Conservation (phyloP, 2,113 vertebrate genomes). For the Cebidichthys violaceus region DNA sequence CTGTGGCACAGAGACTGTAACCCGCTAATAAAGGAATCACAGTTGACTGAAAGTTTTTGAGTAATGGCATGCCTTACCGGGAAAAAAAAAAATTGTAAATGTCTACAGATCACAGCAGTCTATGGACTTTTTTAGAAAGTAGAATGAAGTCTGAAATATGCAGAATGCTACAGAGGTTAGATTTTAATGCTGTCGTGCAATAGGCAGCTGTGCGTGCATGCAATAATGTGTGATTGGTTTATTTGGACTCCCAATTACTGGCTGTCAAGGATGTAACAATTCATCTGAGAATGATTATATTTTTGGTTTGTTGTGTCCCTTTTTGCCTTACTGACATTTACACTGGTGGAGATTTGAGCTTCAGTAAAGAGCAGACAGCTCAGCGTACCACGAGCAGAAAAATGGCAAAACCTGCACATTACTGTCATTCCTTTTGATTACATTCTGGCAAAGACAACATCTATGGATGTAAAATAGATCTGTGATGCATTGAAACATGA, state of each 20-base stretch:
- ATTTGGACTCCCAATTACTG: slow-evolving; percentile 37
- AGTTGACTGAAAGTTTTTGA: slow-evolving; percentile 31
- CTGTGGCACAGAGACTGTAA: slow-evolving; percentile 37
- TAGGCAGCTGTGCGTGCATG: slow-evolving; percentile 55
- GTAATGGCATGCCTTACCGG: slow-evolving; percentile 77
- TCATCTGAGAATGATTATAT: slow-evolving; percentile 12
- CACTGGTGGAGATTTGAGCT: slow-evolving; percentile 18
- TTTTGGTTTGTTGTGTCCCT: slow-evolving; percentile 36
- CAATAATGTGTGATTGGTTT: slow-evolving; percentile 45
- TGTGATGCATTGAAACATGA: slow-evolving; percentile 6
- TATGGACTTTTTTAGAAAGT: slow-evolving; percentile 54
- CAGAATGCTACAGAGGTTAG: slow-evolving; percentile 55
- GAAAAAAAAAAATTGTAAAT: slow-evolving; percentile 42
- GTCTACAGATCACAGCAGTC: slow-evolving; percentile 66
- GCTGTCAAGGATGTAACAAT: slow-evolving; percentile 21
- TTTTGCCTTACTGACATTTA: slow-evolving; percentile 48
- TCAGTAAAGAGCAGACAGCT: slow-evolving; percentile 21
- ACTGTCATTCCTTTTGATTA: slow-evolving; percentile 23
- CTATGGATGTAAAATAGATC: slow-evolving; percentile 11
- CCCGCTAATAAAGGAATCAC: slow-evolving; percentile 46
- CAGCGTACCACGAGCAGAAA: neutral
- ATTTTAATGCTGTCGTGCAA: slow-evolving; percentile 27
- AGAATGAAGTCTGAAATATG: slow-evolving; percentile 62
- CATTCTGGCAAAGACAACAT: slow-evolving; percentile 13
- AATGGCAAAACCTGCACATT: slow-evolving; percentile 27